Percentiles rank a stretch among this genome's conserved stretches.
Evolutionary conservation across 2,888 invertebrate species (phyloP).

Genomic region (Microctonus hyperodae): DNA sequence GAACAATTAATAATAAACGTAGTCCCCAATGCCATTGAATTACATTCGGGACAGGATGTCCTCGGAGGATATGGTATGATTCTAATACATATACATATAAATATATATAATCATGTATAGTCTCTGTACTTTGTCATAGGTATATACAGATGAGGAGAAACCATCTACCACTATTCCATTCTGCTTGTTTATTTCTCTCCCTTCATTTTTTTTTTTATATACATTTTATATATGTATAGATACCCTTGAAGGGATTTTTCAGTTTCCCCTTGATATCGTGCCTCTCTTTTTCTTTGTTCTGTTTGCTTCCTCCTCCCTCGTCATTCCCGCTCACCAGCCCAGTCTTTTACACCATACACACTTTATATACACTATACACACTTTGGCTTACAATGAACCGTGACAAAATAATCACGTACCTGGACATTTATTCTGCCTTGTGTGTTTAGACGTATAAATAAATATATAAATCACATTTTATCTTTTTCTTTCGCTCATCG

Average conservation of each 20-base stretch:
- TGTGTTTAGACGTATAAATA: constrained; percentile 9
- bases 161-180: background rate
- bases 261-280: background rate
- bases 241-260: background rate
- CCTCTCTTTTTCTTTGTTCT: too few species aligned
- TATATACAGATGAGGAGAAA: background rate
- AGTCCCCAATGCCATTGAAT: constrained; percentile 39
- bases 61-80: background rate
- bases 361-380: background rate
- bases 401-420: constrained; percentile 28
- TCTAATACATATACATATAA: background rate
- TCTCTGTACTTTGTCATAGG: background rate
- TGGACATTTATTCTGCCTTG: constrained; percentile 11
- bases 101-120: constrained; percentile 1
- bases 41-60: constrained; percentile 36
- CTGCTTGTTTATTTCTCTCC: background rate
- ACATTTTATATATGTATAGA: background rate
- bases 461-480: constrained; percentile 25
- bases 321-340: background rate
- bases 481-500: background rate
- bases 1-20: constrained; percentile 59
- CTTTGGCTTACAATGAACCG: constrained; percentile 10
- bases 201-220: background rate
- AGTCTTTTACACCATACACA: background rate
- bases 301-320: background rate